These are phyloP conservation scores for Tylochromis polylepis DNA, from an alignment of 2,113 vertebrate genomes.

Conservation along the genomic window DNA sequence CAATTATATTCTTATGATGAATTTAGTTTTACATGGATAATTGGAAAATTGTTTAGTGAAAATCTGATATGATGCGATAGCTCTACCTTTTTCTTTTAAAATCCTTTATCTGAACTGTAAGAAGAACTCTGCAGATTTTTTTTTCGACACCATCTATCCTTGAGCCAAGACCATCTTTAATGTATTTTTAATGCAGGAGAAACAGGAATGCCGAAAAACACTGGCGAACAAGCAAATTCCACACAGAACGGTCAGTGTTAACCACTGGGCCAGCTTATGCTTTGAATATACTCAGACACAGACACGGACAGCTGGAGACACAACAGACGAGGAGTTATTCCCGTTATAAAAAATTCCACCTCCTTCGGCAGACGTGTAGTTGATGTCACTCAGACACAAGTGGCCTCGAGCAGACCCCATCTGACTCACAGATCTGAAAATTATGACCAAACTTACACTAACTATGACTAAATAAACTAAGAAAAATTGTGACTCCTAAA, in stretches of 20 bases:
- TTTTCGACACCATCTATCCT: not conserved
- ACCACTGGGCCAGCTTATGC: not conserved
- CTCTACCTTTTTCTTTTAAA: not conserved
- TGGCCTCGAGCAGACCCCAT: not conserved
- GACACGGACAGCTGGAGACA: not conserved
- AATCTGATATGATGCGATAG: not conserved
- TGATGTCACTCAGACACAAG: not conserved
- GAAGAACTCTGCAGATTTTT: not conserved
- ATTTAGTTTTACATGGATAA: not conserved
- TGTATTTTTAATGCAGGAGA: not conserved
- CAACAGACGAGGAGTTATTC: not conserved
- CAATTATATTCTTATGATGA: not conserved
- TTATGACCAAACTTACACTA: not conserved
- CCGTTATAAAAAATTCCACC: not conserved
- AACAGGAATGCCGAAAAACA: not conserved
- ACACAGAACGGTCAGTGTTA: not conserved
- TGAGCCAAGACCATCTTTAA: not conserved
- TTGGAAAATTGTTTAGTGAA: not conserved
- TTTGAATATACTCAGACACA: not conserved
- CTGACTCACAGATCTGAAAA: not conserved
- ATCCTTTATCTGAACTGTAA: not conserved
- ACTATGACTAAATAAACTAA: not conserved
- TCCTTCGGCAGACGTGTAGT: not conserved
- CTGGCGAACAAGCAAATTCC: not conserved
- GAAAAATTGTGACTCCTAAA: not conserved